A percentile compares a stretch with the other conserved stretches of the same genome.
These are phyloP conservation scores for Drosophila pullipes DNA, from an alignment of 2,888 invertebrate species.

Conservation along the genomic window DNA sequence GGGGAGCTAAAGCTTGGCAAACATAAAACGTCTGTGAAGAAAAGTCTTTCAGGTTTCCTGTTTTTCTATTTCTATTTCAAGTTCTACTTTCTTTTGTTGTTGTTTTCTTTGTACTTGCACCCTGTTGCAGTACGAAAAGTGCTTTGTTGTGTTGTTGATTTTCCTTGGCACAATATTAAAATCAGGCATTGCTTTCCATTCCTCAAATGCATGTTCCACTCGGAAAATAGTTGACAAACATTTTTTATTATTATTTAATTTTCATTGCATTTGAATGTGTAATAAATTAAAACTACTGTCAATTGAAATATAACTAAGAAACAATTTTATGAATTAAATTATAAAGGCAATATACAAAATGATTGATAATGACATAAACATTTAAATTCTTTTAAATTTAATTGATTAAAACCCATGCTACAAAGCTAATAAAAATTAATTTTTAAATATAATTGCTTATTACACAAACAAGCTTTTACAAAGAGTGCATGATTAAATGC, in stretches of 20 bases:
- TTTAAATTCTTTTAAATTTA: conserved; percentile 1
- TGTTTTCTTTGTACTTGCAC: conserved; percentile 9
- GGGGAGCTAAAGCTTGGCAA: conserved; percentile 53
- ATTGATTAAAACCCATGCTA: conserved; percentile 21
- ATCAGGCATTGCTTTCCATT: conserved; percentile 2
- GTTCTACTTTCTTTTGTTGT: conserved; percentile 25
- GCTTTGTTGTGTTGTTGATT: conserved; percentile 22
- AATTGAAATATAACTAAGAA: background rate
- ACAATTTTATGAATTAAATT: background rate
- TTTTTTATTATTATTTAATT: background rate
- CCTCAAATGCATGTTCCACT: background rate
- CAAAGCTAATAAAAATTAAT: conserved; percentile 10
- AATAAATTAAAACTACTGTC: background rate
- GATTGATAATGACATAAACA: background rate
- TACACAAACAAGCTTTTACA: background rate
- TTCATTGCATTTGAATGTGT: background rate
- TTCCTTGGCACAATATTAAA: conserved; percentile 23
- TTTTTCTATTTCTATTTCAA: conserved; percentile 38
- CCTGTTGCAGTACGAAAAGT: conserved; percentile 29
- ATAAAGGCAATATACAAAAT: background rate
- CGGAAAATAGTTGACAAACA: background rate
- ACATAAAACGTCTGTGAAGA: conserved; percentile 46
- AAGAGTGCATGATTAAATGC: background rate
- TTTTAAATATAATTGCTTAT: background rate
- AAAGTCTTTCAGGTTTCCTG: conserved; percentile 47